Evolutionary conservation across 2,888 invertebrate species (phyloP), one percentile per base, ranked within the genome.

Genomic region (Hirtodrosophila confusa): DNA sequence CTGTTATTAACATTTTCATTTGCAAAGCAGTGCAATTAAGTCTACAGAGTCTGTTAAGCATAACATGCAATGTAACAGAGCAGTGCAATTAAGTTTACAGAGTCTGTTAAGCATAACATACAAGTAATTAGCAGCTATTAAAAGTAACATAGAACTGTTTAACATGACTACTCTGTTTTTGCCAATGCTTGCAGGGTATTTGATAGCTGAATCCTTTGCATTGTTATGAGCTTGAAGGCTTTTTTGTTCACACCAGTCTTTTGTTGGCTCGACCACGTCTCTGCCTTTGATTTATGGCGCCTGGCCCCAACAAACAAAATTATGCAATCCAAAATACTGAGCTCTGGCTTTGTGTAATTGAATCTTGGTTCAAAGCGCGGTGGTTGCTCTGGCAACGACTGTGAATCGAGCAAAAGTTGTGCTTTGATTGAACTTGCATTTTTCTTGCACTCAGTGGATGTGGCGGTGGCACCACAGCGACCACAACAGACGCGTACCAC

Each of bases 271-370:
- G 9, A 7, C 49, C 56, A 40, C 39, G 67, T 73, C 39, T 12
- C 62, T 73, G 63, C 37, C 57, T 63, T 58, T 73, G 74, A 72
- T 73, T 72, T 72, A 72, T 73, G 73, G 29, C 37, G 24, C 23
- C 8, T 10, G 35, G 12, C 24, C 7, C 4, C 5, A 44, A 40
- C 0, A 35, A 27, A 17, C 17, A 17, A 31, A 62, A 78, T 80
- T 67, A 80, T 80, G 71, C 64, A 83, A 57, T 60, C 57, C 60
- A 39, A 62, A 64, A 54, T 68, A 17, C 48, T 27, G 39, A 57
- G 51, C 53, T 67, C 58, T 10, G 55, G 50, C 55, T 61, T 75
- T 72, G 75, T 65, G 80, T 75, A 78, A 80, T 78, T 84, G 80
- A 80, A 84, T 75, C 75, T 50, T 78, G 45, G 62, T 78, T 70